These are phyloP conservation scores for Acanthacorydalis orientalis DNA, from an alignment of 2,888 invertebrate species.

Conservation along the genomic window DNA sequence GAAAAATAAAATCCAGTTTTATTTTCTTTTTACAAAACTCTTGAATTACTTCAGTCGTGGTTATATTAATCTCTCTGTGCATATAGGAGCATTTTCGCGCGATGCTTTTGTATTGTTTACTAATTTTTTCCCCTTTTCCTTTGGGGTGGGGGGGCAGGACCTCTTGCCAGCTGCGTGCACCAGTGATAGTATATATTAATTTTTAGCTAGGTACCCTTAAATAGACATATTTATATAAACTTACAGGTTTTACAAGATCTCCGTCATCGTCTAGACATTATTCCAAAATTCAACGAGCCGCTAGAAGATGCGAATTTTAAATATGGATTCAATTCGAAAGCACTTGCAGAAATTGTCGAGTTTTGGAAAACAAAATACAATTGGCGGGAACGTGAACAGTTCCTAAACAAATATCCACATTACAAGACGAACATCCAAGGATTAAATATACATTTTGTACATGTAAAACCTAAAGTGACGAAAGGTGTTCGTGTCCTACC, in stretches of 20 bases:
- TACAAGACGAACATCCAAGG: constrained; percentile 57
- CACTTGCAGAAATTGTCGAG: constrained; percentile 45
- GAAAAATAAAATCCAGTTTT: no score
- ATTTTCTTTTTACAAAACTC: no score
- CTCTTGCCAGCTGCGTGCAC: no score
- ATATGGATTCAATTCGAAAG: constrained; percentile 65
- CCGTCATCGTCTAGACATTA: constrained; percentile 32
- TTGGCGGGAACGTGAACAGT: constrained; percentile 42
- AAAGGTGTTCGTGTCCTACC: constrained; percentile 33
- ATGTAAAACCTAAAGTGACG: constrained; percentile 34
- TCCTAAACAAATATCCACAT: constrained; percentile 48
- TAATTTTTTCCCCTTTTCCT: no score
- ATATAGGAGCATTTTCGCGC: no score
- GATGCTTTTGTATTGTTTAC: no score
- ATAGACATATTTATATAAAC: no score
- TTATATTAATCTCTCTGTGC: no score
- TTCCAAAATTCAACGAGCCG: constrained; percentile 27
- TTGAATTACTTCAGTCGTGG: no score
- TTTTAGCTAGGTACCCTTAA: no score
- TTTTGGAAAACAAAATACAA: constrained; percentile 62
- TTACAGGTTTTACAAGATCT: constrained; percentile 32
- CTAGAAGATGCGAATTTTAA: constrained; percentile 52
- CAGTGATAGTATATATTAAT: no score
- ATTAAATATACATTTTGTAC: constrained; percentile 49
- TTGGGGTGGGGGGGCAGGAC: no score